Base-by-base conservation (phyloP, 2,888 invertebrate genomes). In the Callosobruchus maculatus region DNA sequence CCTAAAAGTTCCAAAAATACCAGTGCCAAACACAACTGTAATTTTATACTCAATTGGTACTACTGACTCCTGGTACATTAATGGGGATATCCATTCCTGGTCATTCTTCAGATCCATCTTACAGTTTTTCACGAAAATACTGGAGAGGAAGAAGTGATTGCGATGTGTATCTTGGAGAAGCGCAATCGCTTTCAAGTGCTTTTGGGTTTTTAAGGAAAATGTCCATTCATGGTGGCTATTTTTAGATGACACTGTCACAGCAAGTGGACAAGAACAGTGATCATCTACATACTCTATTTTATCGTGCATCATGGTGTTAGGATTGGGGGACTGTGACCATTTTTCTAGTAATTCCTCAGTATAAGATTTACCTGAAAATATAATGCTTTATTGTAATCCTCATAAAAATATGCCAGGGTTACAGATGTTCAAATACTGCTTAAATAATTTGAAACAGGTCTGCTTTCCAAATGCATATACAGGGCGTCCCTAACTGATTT, bases 1-100 rank as follows among this genome's bases (percentile, higher is more conserved):
- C 74, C 74, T 90, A 85, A 94, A 95, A 2, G 94, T 94, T 22
- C 93, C 95, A 83, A 92, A 95, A 74, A 94, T 92, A 78, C 92
- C 91, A 0, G 93, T 93, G 20, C 81, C 81, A 72, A 83, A 84
- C 22, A 78, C 82, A 72, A 81, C 82, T 75, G 74, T 83, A 75
- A 77, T 83, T 77, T 76, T 78, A 73, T 83, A 83, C 26, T 81
- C 81, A 5, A 79, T 78, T 0, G 77, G 75, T 13, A 78, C 67
- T 71, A 82, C 77, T 0, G 81, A 80, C 21, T 80, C 80, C 21
- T 77, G 77, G 68, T 77, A 80, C 20, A 79, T 79, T 67, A 78
- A 77, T 22, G 84, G 81, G 21, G 87, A 82, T 7, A 88, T 86
- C 90, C 90, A 91, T 81, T 91, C 91, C 79, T 91, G 91, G 80